A percentile compares a stretch with the other conserved stretches of the same genome.
These are phyloP conservation scores for Phrynocephalus forsythii DNA, from an alignment of 2,797 vertebrate genomes.

Conservation along the genomic window DNA sequence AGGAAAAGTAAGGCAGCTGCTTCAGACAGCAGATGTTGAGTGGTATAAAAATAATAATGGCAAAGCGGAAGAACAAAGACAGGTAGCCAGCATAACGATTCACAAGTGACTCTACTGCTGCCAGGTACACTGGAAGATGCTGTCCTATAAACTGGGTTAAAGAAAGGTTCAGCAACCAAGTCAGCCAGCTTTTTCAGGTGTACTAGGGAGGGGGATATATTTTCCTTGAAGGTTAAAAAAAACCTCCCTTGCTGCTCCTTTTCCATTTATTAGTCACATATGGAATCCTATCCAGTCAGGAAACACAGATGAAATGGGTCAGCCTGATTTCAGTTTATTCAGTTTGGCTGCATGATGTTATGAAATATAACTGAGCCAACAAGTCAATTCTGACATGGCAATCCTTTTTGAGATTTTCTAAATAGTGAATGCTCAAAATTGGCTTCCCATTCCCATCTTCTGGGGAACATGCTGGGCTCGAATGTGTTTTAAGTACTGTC, in stretches of 20 bases:
- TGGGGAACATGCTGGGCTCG: no score
- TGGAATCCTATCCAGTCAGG: background rate
- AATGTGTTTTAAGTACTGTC: no score
- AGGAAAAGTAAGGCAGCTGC: no score
- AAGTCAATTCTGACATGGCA: no score
- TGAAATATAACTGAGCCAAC: no score
- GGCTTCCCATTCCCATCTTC: no score
- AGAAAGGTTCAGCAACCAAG: background rate
- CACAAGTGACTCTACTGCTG: background rate
- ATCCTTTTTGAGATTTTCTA: no score
- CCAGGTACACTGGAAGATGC: background rate
- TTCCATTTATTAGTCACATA: background rate
- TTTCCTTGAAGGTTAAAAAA: background rate
- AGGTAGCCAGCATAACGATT: background rate
- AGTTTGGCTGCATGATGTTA: background rate
- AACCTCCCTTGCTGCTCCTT: background rate
- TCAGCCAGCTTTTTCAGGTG: no score
- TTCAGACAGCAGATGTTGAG: no score
- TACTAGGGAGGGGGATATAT: no score
- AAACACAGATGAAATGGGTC: no score
- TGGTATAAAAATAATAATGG: background rate
- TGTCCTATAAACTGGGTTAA: background rate
- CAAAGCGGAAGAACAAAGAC: background rate
- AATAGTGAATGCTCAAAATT: no score
- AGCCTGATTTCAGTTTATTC: background rate